phyloP scores from a whole-genome alignment of 2,888 invertebrate species.

The Tetanocera ferruginea region DNA sequence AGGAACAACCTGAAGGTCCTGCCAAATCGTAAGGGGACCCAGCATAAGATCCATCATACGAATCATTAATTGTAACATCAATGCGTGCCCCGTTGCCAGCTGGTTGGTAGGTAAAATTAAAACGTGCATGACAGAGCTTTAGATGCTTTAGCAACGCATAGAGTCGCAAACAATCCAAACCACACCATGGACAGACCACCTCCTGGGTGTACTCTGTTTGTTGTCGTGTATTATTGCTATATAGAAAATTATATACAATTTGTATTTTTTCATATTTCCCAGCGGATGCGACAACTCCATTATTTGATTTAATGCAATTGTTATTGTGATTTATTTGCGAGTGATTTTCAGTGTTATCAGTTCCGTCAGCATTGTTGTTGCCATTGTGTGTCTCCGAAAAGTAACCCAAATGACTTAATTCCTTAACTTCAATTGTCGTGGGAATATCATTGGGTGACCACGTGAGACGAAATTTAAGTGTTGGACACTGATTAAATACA shows the following conservation, averaged over 20 bases:
- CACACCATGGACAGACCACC: constrained; percentile 96
- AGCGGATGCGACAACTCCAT: constrained; percentile 18
- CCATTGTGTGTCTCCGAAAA: constrained; percentile 48
- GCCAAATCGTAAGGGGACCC: constrained; percentile 93
- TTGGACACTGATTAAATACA: constrained; percentile 83
- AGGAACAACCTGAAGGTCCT: constrained; percentile 79
- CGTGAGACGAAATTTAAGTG: constrained; percentile 85
- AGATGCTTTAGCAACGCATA: constrained; percentile 94
- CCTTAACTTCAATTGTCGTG: constrained; percentile 57
- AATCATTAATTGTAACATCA: constrained; percentile 95
- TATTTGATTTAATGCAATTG: constrained; percentile 55
- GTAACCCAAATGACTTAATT: constrained; percentile 57
- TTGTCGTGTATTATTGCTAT: constrained; percentile 94
- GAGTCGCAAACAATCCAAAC: constrained; percentile 86
- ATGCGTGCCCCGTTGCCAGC: constrained; percentile 82
- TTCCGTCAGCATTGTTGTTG: constrained; percentile 43
- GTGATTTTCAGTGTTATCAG: constrained; percentile 25
- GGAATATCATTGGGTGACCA: constrained; percentile 80
- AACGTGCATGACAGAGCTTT: constrained; percentile 92
- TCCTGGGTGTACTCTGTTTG: constrained; percentile 96
- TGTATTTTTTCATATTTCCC: constrained; percentile 74
- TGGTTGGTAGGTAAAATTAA: constrained; percentile 85
- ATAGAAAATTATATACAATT: constrained; percentile 95
- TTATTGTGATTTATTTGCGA: constrained; percentile 61
- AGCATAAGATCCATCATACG: constrained; percentile 95